Evolutionary conservation across 2,797 vertebrate species (phyloP), one percentile per base, ranked within the genome.

Genomic region (Eupleurogrammus muticus): DNA sequence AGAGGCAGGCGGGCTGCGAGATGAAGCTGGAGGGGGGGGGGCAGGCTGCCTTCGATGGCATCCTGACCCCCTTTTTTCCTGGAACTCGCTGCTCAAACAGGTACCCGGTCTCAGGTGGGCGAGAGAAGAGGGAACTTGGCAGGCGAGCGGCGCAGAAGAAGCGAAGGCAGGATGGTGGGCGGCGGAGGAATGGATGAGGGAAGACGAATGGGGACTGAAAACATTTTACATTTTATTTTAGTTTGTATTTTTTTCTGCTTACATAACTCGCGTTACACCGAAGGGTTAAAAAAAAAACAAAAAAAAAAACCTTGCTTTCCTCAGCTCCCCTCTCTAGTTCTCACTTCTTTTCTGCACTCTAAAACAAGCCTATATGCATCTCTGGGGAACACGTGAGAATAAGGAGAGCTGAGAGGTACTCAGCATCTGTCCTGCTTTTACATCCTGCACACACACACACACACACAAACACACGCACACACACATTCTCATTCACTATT

Each of bases 61-160:
- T 63, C 65, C 87, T 82, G 81, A 75, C 75, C 66, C 57, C 65
- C 51, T 66, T 86, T 82, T 66, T 86, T 82, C 80, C 75, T 83
- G 83, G 82, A 85, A 82, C 88, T 69, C 62, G 9, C 58, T 23
- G 75, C 61, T 84, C 68, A 77, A 73, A 84, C 84, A 88, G 89
- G 87, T 90, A 87, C 83, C n/a, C 79, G 81, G 72, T 82, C 80
- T 88, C 79, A 82, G 82, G 85, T 90, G 83, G 81, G 84, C 55
- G 75, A 77, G 79, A 80, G 75, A 69, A 65, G 70, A 85, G 59
- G 52, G 79, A 84, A 81, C 57, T 85, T 88, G 87, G 87, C 81
- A 86, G 73, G 68, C 65, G 60, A 48, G 69, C 52, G 61, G 68
- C 73, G 69, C 35, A 58, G 69, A 71, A 60, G 72, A 77, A 72